Conservation (phyloP, 2,888 invertebrate species). For the Choristoneura rosaceana region DNA sequence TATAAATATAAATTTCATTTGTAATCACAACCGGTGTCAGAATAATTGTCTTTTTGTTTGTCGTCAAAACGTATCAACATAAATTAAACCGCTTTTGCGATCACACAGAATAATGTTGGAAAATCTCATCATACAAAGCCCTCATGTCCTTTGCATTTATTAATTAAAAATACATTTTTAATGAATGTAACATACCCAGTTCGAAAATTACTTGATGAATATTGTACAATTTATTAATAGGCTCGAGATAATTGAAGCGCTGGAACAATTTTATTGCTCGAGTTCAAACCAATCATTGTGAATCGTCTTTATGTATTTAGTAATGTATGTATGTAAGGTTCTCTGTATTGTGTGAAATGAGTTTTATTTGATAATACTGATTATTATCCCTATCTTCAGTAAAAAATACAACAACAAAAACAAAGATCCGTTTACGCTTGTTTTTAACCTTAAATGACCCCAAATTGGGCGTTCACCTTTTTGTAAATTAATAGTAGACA, state of each 20-base stretch:
- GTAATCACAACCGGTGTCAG: constrained; percentile 1
- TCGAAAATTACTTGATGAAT: constrained; percentile 39
- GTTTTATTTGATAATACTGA: too few relatives aligned
- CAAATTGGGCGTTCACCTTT: too few relatives aligned
- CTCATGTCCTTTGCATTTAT: constrained; percentile 32
- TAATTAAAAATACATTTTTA: constrained; percentile 40
- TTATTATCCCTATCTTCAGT: too few relatives aligned
- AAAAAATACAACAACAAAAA: too few relatives aligned
- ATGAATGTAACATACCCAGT: constrained; percentile 27
- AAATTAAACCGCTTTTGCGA: constrained; percentile 10
- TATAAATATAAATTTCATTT: constrained; percentile 1
- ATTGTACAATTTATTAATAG: constrained; percentile 30
- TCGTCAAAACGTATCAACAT: constrained; percentile 14
- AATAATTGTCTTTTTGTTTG: constrained; percentile 21
- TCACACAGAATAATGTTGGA: constrained; percentile 17
- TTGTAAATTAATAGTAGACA: too few relatives aligned
- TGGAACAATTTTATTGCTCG: not conserved
- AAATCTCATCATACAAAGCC: constrained; percentile 35
- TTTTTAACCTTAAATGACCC: too few relatives aligned
- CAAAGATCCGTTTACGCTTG: too few relatives aligned
- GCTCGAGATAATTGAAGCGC: constrained; percentile 1
- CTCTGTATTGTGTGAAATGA: too few relatives aligned
- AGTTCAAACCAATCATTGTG: not conserved
- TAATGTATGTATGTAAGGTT: too few relatives aligned
- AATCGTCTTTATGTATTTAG: too few relatives aligned